A percentile compares a stretch with the other conserved stretches of the same genome.
These are phyloP conservation scores for Globodera ellingtonae DNA, from an alignment of 1,140 invertebrate species.

Conservation along the genomic window DNA sequence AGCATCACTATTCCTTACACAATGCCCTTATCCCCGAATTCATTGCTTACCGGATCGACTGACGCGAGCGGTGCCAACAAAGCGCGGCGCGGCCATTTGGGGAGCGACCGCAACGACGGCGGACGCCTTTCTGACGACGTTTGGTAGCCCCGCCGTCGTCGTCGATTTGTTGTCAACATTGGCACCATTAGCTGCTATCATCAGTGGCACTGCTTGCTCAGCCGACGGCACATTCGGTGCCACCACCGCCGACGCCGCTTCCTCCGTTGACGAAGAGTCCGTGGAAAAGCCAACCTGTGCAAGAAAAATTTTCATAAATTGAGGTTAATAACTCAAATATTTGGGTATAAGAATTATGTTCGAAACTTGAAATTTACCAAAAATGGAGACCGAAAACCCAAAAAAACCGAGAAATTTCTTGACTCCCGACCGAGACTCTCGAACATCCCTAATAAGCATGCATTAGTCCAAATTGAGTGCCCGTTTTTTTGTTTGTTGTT, in stretches of 20 bases:
- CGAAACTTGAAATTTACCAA: too few relatives aligned
- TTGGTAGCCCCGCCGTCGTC: slow-evolving; percentile 18
- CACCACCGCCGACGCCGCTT: slow-evolving; percentile 5
- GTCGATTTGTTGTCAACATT: neutral
- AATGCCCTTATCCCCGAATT: too few relatives aligned
- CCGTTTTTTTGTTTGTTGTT: too few relatives aligned
- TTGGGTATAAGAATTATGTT: too few relatives aligned
- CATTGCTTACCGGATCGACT: slow-evolving; percentile 16
- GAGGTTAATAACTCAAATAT: too few relatives aligned
- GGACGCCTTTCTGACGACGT: slow-evolving; percentile 26
- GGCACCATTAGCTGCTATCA: neutral
- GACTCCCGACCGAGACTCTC: too few relatives aligned
- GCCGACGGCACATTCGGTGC: slow-evolving; percentile 9
- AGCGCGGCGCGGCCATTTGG: slow-evolving; percentile 31
- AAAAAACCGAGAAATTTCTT: too few relatives aligned
- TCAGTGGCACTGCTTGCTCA: neutral
- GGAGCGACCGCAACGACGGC: slow-evolving; percentile 32
- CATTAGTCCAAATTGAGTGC: too few relatives aligned
- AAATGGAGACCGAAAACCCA: too few relatives aligned
- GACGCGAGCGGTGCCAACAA: slow-evolving; percentile 24
- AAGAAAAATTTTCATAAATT: neutral
- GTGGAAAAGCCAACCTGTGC: slow-evolving; percentile 58
- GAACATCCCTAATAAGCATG: too few relatives aligned
- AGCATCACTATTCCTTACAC: too few relatives aligned
- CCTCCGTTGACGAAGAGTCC: slow-evolving; percentile 51